Percentiles rank a stretch among this genome's conserved stretches.
Conservation (phyloP, 2,113 vertebrate genomes). For the Hypocryptadius cinnamomeus region DNA sequence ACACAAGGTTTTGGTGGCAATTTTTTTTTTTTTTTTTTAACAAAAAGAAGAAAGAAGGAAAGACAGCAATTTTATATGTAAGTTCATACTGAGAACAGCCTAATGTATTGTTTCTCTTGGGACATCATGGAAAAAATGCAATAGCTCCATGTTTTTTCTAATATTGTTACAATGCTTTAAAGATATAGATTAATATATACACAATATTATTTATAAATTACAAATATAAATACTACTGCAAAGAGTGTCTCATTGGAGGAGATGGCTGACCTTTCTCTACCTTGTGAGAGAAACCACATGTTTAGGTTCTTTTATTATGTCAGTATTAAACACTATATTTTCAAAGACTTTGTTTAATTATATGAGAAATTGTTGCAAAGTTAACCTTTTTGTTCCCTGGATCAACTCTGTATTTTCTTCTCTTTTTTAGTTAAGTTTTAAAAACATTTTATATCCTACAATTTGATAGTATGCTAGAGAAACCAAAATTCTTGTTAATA, state of each 20-base stretch:
- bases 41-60: not conserved
- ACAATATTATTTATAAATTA: not conserved
- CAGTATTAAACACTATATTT: not conserved
- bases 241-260: not conserved
- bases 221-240: not conserved
- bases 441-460: not conserved
- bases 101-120: not conserved
- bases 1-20: not conserved
- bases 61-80: not conserved
- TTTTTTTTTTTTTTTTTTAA: not conserved
- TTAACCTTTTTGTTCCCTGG: not conserved
- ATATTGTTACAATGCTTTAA: not conserved
- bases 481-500: not conserved
- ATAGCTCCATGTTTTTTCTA: not conserved
- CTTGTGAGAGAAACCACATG: not conserved
- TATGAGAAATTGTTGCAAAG: not conserved
- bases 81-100: not conserved
- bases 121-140: not conserved
- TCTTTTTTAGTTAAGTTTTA: not conserved
- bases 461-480: not conserved
- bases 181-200: not conserved
- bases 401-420: not conserved
- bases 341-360: not conserved
- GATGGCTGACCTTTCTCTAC: not conserved
- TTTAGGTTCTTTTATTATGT: not conserved